Conservation (phyloP, 2,888 invertebrate genomes). For the Mechanitis messenoides region DNA sequence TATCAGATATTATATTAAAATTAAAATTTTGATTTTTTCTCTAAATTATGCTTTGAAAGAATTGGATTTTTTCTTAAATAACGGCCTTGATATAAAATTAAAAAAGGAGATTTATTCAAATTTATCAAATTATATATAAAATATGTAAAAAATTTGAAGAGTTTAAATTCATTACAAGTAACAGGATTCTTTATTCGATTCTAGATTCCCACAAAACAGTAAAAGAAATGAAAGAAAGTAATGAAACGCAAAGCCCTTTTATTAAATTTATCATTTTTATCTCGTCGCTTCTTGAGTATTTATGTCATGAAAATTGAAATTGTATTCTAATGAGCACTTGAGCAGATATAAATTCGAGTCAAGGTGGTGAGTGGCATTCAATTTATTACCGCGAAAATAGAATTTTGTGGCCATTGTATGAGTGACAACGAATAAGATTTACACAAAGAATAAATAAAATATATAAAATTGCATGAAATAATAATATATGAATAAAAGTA, state of each 20-base stretch:
- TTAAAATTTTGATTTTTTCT: too few species aligned
- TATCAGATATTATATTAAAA: too few species aligned
- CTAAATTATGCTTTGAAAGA: too few species aligned
- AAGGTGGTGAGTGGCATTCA: slow-evolving; percentile 17
- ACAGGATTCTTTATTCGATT: neutral
- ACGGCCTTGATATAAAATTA: too few species aligned
- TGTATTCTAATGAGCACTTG: slow-evolving; percentile 17
- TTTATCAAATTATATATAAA: too few species aligned
- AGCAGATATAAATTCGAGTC: slow-evolving; percentile 11
- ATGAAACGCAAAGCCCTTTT: neutral
- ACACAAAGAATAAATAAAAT: neutral
- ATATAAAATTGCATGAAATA: neutral
- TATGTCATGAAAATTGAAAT: slow-evolving; percentile 14
- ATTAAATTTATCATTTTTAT: slow-evolving; percentile 6
- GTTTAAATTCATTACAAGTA: too few species aligned
- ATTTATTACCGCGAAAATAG: slow-evolving; percentile 14
- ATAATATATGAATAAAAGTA: neutral
- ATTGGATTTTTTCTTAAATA: too few species aligned
- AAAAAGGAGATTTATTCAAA: too few species aligned
- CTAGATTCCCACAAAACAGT: neutral
- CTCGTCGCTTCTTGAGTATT: slow-evolving; percentile 4
- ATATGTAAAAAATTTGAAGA: too few species aligned
- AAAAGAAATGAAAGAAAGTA: neutral
- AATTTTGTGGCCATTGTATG: slow-evolving; percentile 9
- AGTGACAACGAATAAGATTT: neutral